These are phyloP conservation scores for Linhomoeus sp. DNA, from an alignment of 2,888 invertebrate genomes.

Conservation along the genomic window DNA sequence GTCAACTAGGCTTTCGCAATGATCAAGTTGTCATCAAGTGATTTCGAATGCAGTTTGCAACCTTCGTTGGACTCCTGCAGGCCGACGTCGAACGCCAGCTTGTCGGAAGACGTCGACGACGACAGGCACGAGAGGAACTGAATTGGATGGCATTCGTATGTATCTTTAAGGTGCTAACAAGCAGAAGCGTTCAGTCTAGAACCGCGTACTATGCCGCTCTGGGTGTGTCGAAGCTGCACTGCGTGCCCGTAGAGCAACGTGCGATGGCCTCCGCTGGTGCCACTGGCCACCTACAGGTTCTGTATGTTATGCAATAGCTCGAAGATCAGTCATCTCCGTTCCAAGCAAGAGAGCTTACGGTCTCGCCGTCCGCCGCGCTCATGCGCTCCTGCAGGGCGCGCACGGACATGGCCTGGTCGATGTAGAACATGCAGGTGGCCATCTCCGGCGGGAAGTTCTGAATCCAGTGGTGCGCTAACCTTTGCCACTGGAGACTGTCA, in stretches of 20 bases:
- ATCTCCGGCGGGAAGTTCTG: constrained; percentile 75
- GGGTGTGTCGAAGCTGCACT: constrained; percentile 82
- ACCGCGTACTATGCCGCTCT: no score
- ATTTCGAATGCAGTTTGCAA: no score
- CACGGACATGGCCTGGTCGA: constrained; percentile 96
- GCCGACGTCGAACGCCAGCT: constrained; percentile 97
- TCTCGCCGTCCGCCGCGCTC: constrained; percentile 49
- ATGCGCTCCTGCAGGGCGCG: constrained; percentile 95
- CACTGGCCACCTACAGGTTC: neutral
- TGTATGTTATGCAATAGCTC: no score
- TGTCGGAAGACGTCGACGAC: constrained; percentile 90
- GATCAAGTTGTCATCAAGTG: no score
- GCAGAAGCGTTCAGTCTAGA: no score
- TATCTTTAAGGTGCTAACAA: no score
- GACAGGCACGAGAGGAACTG: constrained; percentile 91
- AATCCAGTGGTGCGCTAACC: no score
- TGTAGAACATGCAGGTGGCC: constrained; percentile 93
- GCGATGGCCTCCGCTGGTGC: constrained; percentile 51
- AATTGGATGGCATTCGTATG: no score
- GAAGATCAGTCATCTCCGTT: no score
- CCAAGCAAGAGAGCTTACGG: neutral
- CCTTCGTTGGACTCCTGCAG: constrained; percentile 39
- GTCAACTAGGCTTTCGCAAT: no score
- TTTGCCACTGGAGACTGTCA: no score
- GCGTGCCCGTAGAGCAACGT: constrained; percentile 97